Conservation (phyloP, 2,113 vertebrate species). For the Sitta europaea region DNA sequence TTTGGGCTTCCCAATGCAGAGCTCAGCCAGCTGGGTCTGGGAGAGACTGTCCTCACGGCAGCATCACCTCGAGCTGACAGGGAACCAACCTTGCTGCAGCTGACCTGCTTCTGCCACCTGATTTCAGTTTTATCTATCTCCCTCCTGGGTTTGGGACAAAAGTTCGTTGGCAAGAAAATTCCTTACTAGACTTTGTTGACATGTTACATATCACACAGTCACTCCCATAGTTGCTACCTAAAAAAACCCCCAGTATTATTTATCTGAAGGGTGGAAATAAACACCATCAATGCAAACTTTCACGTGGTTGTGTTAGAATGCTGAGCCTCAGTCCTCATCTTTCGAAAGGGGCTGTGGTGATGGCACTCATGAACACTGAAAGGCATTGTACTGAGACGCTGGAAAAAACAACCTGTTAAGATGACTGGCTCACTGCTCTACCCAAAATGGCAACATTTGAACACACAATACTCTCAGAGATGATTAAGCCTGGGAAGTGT, state of each 20-base stretch:
- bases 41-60: not conserved
- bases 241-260: not conserved
- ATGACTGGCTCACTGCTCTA: slow-evolving; percentile 19
- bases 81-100: not conserved
- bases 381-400: not conserved
- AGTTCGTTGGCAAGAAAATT: not conserved
- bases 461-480: slow-evolving; percentile 2
- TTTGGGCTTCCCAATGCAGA: not conserved
- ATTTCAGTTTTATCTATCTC: not conserved
- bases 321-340: not conserved
- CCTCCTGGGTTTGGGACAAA: not conserved
- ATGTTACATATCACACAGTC: not conserved
- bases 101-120: not conserved
- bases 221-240: not conserved
- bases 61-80: rapidly evolving
- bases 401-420: slow-evolving; percentile 43
- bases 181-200: not conserved
- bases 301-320: not conserved
- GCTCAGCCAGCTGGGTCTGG: not conserved
- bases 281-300: not conserved
- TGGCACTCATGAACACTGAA: not conserved
- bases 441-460: slow-evolving; percentile 18
- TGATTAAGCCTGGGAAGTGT: slow-evolving; percentile 46
- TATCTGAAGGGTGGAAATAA: not conserved
- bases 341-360: not conserved